Conservation (phyloP, 2,888 invertebrate genomes). For the Drosophila infuscata region DNA sequence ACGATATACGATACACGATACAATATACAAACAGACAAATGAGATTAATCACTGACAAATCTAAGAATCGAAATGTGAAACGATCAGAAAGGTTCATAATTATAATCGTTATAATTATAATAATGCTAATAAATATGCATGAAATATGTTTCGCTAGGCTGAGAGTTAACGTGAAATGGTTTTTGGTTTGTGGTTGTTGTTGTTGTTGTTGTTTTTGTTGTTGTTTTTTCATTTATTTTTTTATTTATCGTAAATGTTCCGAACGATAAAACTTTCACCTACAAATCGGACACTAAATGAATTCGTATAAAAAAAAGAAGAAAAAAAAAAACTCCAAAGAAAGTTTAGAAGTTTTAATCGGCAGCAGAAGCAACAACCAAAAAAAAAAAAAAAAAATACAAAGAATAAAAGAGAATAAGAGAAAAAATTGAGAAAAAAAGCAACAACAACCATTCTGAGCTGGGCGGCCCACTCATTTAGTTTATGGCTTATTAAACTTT, state of each 20-base stretch:
- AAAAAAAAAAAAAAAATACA: constrained; percentile 3
- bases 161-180: constrained; percentile 21
- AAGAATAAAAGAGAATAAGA: not conserved
- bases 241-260: constrained; percentile 42
- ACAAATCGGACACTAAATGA: constrained; percentile 57
- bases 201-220: constrained; percentile 2
- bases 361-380: constrained; percentile 6
- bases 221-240: constrained; percentile 4
- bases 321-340: constrained; percentile 31
- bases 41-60: constrained; percentile 5
- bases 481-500: constrained; percentile 65
- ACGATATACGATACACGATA: not conserved
- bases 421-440: not conserved
- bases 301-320: constrained; percentile 32
- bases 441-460: constrained; percentile 35
- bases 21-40: not conserved
- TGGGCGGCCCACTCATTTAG: constrained; percentile 41
- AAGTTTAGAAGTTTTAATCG: constrained; percentile 58
- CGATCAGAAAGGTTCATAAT: constrained; percentile 19
- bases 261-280: constrained; percentile 64
- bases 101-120: constrained; percentile 30
- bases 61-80: constrained; percentile 27
- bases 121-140: constrained; percentile 54
- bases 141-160: constrained; percentile 32
- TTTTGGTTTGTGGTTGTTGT: constrained; percentile 1